Evolutionary conservation across 2,113 vertebrate species (phyloP).

Genomic region (Coptodon rendalli): DNA sequence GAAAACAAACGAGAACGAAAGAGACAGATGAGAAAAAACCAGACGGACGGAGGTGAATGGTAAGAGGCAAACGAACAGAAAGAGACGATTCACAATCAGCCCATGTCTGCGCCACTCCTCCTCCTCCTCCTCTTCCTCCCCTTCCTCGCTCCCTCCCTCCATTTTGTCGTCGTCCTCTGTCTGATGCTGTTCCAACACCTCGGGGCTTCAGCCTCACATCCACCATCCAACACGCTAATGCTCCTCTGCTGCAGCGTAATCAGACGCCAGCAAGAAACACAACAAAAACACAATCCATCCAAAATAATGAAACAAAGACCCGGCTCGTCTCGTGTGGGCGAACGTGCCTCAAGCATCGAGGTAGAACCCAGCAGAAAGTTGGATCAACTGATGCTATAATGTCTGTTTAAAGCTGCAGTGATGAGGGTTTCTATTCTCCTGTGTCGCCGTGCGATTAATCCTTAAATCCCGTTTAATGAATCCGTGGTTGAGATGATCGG

Average conservation of each 20-base stretch:
- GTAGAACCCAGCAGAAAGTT: not conserved
- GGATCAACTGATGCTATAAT: not conserved
- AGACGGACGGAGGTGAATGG: not conserved
- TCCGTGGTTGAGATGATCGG: not conserved
- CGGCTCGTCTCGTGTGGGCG: not conserved
- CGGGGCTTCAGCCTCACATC: constrained; percentile 43
- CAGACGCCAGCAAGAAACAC: not conserved
- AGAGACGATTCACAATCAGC: constrained; percentile 20
- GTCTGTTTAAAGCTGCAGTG: not conserved
- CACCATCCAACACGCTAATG: constrained; percentile 3
- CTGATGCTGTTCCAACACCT: constrained; percentile 50
- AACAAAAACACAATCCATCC: not conserved
- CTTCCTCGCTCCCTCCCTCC: constrained; percentile 33
- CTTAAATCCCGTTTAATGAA: not conserved
- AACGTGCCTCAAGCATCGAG: not conserved
- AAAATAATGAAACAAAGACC: constrained; percentile 9
- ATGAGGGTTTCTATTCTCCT: not conserved
- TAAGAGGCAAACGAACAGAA: not conserved
- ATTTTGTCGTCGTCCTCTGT: constrained; percentile 55
- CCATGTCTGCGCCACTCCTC: constrained; percentile 33
- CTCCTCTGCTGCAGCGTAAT: constrained; percentile 15
- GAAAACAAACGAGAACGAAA: not conserved
- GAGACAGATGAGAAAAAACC: not conserved
- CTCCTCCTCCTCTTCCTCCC: not conserved
- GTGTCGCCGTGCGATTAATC: not conserved